Evolutionary conservation across 2,113 vertebrate genomes (phyloP).

Genomic region (Nesospiza acunhae): DNA sequence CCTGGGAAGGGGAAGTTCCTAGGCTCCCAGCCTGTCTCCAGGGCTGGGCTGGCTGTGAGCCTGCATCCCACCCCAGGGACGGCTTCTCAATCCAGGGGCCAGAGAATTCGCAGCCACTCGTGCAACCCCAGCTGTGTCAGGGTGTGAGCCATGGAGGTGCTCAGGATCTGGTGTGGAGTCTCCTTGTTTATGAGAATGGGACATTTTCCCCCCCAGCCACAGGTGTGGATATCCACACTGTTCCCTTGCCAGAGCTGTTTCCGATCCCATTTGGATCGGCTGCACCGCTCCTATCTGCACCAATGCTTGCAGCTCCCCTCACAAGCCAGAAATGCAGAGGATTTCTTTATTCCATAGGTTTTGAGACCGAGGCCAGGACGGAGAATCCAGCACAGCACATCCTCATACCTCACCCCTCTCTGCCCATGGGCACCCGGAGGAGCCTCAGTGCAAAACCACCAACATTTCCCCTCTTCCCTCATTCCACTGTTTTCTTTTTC

Average conservation of each 20-base stretch:
- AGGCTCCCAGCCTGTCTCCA: neutral
- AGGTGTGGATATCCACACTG: neutral
- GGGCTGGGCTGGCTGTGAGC: neutral
- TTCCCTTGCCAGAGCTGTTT: neutral
- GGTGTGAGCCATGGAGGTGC: neutral
- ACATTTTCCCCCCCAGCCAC: neutral
- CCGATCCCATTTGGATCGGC: fast-evolving
- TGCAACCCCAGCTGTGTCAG: neutral
- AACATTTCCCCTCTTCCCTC: neutral
- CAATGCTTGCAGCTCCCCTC: neutral
- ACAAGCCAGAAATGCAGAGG: neutral
- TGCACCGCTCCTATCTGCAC: neutral
- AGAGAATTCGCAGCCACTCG: neutral
- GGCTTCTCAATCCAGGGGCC: neutral
- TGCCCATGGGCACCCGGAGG: fast-evolving
- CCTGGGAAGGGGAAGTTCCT: neutral
- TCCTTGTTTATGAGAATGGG: neutral
- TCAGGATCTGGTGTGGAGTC: neutral
- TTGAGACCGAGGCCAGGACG: neutral
- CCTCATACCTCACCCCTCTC: neutral
- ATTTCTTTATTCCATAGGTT: neutral
- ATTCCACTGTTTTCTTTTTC: neutral
- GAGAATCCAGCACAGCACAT: neutral
- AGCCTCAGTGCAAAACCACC: fast-evolving
- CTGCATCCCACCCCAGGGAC: neutral